Evolutionary conservation across 2,113 vertebrate species (phyloP), one percentile per base, ranked within the genome.

Genomic region (Otis tarda): DNA sequence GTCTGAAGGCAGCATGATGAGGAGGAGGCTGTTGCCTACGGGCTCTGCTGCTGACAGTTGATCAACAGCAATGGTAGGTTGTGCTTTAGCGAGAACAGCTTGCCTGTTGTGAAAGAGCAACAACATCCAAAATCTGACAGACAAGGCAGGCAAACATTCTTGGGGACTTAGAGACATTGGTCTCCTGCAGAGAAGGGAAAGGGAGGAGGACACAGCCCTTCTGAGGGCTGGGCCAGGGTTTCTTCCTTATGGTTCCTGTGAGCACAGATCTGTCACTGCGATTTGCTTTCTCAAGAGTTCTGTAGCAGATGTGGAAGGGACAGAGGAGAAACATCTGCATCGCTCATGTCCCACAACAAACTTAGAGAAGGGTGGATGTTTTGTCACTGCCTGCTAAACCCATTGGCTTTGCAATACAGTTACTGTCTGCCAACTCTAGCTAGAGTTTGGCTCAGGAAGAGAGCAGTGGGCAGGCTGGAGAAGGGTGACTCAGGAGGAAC

Each of bases 191-290:
- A n/a, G 55, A 52, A 79, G 39, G 57, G 30, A 41, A 74, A 63
- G 14, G 45, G 37, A 92, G 30, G 52, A 88, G n/a, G 57, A 81
- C 2, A 0, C 13, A 70, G 52, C 30, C 35, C 21, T 43, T 83
- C n/a, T 31, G 47, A 55, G 19, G 52, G 56, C 31, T 59, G 31
- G 52, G n/a, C 47, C 31, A 65, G 49, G 3, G 31, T 31, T 88
- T 41, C 43, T 59, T 27, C 47, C 10, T 64, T 41, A n/a, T 2
- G 60, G 67, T 21, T 52, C 27, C 56, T 3, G 5, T 22, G 20
- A 78, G 21, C 28, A 53, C 65, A 71, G 10, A 59, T 17, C 6
- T 5, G 13, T 33, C 39, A 27, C 35, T 11, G 24, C 0, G 0
- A 37, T 45, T 53, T 0, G 0, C 37, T 73, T 69, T 83, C 52